A percentile compares a stretch with the other conserved stretches of the same genome.
Conservation (phyloP, 2,888 invertebrate genomes). For the Margaritifera margaritifera region DNA sequence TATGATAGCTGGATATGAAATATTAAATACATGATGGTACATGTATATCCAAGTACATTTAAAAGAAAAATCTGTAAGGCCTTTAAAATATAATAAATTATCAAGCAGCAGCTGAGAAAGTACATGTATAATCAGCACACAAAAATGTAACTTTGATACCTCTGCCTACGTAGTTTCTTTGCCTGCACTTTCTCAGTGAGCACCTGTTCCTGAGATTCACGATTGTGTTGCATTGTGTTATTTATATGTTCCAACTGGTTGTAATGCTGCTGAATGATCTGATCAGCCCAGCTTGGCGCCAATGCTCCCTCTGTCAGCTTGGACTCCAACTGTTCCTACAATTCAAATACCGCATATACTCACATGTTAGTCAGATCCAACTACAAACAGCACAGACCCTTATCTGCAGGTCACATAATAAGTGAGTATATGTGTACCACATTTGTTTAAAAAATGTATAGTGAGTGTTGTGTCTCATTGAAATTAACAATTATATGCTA, state of each 20-base stretch:
- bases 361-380: no score
- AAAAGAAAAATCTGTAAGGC: not conserved
- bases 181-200: constrained; percentile 64
- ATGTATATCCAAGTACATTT: no score
- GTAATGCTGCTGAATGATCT: constrained; percentile 62
- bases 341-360: not conserved
- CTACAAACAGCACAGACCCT: no score
- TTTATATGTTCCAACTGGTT: constrained; percentile 60
- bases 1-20: no score
- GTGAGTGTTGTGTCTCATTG: no score
- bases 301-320: constrained; percentile 37
- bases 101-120: not conserved
- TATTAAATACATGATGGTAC: no score
- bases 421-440: no score
- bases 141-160: constrained; percentile 37
- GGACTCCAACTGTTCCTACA: constrained; percentile 53
- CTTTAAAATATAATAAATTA: not conserved
- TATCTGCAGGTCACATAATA: no score
- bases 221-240: constrained; percentile 52
- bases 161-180: constrained; percentile 57
- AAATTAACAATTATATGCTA: no score
- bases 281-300: constrained; percentile 49
- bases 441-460: no score
- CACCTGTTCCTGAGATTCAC: constrained; percentile 61
- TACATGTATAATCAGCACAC: not conserved